A percentile compares a stretch with the other conserved stretches of the same genome.
Conservation (phyloP, 1,140 invertebrate species). For the Drusus annulatus region DNA sequence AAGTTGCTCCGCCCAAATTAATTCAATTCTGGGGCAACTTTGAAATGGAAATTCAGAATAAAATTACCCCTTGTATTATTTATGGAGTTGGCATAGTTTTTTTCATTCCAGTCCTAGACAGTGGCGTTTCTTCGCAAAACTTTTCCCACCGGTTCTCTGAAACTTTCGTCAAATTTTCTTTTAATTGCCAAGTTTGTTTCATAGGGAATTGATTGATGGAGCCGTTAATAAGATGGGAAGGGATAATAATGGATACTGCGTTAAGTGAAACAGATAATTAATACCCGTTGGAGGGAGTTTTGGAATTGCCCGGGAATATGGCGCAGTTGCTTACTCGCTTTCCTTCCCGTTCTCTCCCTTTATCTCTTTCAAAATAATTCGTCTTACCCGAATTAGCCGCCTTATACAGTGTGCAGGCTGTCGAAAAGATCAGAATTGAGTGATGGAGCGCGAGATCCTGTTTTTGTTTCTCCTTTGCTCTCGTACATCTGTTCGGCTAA, state of each 20-base stretch:
- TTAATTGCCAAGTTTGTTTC: constrained; percentile 38
- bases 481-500: too few relatives aligned
- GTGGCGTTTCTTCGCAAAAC: background rate
- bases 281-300: constrained; percentile 3
- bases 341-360: background rate
- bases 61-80: constrained; percentile 38
- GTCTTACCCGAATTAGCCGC: background rate
- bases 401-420: background rate
- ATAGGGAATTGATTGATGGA: constrained; percentile 31
- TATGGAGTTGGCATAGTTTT: constrained; percentile 30
- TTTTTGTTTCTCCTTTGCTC: too few relatives aligned
- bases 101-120: background rate
- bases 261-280: constrained; percentile 35
- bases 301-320: constrained; percentile 11
- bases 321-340: background rate
- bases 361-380: background rate
- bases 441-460: too few relatives aligned
- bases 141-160: background rate
- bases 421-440: too few relatives aligned
- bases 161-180: constrained; percentile 38
- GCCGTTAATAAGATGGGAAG: background rate
- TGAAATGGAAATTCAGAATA: constrained; percentile 39
- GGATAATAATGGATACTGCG: constrained; percentile 1
- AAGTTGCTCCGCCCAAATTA: constrained; percentile 22
- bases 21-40: constrained; percentile 36